Percentiles rank a stretch among this genome's conserved stretches.
Conservation (phyloP, 2,113 vertebrate genomes). For the Gymnobelideus leadbeateri region DNA sequence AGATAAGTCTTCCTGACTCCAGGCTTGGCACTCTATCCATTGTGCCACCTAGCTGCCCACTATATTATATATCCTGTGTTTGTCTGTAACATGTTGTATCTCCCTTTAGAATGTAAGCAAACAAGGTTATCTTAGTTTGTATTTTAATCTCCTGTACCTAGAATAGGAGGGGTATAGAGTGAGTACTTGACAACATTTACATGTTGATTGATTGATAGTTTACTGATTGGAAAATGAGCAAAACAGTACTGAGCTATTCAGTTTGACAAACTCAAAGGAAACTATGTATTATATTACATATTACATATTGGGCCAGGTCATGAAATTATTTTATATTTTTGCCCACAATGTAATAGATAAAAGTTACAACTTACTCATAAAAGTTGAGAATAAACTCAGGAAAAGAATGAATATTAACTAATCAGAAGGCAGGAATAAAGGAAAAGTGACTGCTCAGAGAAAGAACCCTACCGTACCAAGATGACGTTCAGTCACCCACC, state of each 20-base stretch:
- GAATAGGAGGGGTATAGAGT: neutral
- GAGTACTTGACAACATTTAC: neutral
- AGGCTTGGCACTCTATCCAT: neutral
- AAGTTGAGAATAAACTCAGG: neutral
- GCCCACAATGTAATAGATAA: neutral
- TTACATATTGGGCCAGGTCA: neutral
- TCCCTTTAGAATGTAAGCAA: neutral
- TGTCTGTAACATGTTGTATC: neutral
- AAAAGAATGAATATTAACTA: neutral
- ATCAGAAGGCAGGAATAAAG: neutral
- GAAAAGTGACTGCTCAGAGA: constrained; percentile 8
- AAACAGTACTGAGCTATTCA: neutral
- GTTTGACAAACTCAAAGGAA: neutral
- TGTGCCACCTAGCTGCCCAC: neutral
- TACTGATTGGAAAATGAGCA: neutral
- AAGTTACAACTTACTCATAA: neutral
- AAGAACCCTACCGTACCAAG: constrained; percentile 1
- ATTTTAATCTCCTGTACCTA: neutral
- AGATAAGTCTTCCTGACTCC: neutral
- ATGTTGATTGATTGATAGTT: neutral
- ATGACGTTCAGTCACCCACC: neutral
- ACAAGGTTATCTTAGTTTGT: neutral
- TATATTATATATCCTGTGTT: neutral
- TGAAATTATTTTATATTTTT: neutral
- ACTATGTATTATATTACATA: neutral